phyloP scores from a whole-genome alignment of 1,140 invertebrate species.

The Lerema accius region DNA sequence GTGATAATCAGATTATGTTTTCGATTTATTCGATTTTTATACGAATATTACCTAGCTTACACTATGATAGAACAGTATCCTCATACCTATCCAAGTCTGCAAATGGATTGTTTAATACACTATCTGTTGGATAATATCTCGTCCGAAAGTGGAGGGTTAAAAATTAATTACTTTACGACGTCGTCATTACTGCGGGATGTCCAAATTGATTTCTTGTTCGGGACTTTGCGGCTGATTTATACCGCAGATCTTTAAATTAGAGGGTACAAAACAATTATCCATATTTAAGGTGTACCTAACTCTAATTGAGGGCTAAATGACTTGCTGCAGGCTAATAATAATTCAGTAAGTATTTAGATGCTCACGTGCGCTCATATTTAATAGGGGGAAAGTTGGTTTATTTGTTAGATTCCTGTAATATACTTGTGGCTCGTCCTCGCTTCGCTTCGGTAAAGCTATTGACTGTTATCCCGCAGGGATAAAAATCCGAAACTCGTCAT shows the following conservation, averaged over 20 bases:
- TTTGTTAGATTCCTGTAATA: neutral
- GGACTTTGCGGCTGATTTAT: slow-evolving; percentile 44
- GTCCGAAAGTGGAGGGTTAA: slow-evolving; percentile 22
- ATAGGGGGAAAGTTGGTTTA: slow-evolving; percentile 2
- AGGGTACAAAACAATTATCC: slow-evolving; percentile 60
- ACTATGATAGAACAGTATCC: no score
- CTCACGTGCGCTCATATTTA: slow-evolving; percentile 14
- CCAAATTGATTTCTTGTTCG: slow-evolving; percentile 57
- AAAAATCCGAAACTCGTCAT: no score
- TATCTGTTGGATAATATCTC: no score
- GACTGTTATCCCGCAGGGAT: no score
- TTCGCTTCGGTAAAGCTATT: no score
- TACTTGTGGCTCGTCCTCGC: no score
- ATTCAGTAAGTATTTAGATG: slow-evolving; percentile 24
- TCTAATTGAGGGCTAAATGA: slow-evolving; percentile 48
- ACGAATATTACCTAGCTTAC: no score
- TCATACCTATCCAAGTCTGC: no score
- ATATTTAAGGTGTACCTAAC: slow-evolving; percentile 59
- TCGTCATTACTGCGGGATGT: slow-evolving; percentile 41
- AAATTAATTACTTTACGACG: slow-evolving; percentile 49
- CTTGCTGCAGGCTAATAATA: slow-evolving; percentile 39
- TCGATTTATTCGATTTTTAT: no score
- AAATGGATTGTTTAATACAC: no score
- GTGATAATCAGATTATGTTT: no score
- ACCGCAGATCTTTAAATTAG: slow-evolving; percentile 55